Conservation (phyloP, 2,888 invertebrate species). For the Prosapia bicincta region DNA sequence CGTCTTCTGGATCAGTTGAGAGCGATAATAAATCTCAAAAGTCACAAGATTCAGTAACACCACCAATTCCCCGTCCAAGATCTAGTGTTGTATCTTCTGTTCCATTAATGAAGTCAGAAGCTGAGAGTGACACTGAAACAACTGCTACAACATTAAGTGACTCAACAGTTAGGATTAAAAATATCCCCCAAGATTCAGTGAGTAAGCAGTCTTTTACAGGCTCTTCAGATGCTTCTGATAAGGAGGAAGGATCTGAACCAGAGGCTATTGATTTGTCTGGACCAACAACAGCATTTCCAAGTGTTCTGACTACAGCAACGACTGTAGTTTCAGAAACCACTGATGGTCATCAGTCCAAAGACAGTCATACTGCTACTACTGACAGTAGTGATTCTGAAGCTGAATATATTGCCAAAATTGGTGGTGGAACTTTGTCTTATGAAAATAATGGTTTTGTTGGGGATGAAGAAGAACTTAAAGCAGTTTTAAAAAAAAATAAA, state of each 20-base stretch:
- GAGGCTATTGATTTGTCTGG: slow-evolving; percentile 27
- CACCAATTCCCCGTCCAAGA: slow-evolving; percentile 49
- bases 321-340: slow-evolving; percentile 38
- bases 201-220: slow-evolving; percentile 34
- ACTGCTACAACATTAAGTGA: slow-evolving; percentile 28
- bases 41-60: slow-evolving; percentile 42
- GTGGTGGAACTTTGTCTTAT: slow-evolving; percentile 43
- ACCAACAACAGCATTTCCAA: slow-evolving; percentile 20
- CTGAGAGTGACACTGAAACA: slow-evolving; percentile 28
- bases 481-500: slow-evolving; percentile 5
- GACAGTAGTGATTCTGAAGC: slow-evolving; percentile 39
- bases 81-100: slow-evolving; percentile 36
- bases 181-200: slow-evolving; percentile 25
- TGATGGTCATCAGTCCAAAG: slow-evolving; percentile 24
- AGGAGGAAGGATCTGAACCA: slow-evolving; percentile 37
- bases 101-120: slow-evolving; percentile 27
- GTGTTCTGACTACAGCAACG: slow-evolving; percentile 40
- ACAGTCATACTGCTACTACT: not conserved
- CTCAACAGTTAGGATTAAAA: slow-evolving; percentile 27
- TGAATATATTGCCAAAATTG: slow-evolving; percentile 39
- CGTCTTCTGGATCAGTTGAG: slow-evolving; percentile 37
- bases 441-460: slow-evolving; percentile 47
- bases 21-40: slow-evolving; percentile 38
- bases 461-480: slow-evolving; percentile 23
- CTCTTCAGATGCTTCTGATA: slow-evolving; percentile 39